phyloP scores from a whole-genome alignment of 2,113 vertebrate genomes.

The Leptobrachium leishanense region DNA sequence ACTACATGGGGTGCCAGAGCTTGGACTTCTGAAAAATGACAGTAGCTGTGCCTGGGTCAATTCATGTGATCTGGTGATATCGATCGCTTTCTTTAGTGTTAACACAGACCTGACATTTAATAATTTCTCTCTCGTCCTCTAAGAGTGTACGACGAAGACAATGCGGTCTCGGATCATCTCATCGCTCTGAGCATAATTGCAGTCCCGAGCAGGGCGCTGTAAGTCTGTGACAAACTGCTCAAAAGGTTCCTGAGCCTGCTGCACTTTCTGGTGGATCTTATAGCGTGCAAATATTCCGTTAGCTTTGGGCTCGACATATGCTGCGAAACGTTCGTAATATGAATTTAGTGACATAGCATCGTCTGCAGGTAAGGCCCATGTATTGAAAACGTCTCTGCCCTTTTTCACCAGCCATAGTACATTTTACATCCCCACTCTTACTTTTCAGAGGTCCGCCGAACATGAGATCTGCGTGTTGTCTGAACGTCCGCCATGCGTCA shows the following conservation, averaged over 20 bases:
- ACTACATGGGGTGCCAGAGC: neutral
- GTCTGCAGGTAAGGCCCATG: neutral
- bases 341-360: neutral
- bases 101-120: neutral
- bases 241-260: neutral
- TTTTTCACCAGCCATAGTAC: no score
- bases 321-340: neutral
- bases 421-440: no score
- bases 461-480: no score
- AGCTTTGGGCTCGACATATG: neutral
- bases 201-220: neutral
- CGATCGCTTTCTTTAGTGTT: neutral
- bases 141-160: neutral
- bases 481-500: no score
- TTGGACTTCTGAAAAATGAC: neutral
- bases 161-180: neutral
- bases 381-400: neutral
- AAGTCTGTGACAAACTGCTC: neutral
- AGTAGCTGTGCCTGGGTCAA: neutral
- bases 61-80: neutral
- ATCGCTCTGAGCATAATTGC: neutral
- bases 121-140: neutral
- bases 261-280: neutral
- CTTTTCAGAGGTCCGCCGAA: no score
- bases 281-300: neutral